Conservation (phyloP, 1,140 invertebrate species). For the Amyelois transitella region DNA sequence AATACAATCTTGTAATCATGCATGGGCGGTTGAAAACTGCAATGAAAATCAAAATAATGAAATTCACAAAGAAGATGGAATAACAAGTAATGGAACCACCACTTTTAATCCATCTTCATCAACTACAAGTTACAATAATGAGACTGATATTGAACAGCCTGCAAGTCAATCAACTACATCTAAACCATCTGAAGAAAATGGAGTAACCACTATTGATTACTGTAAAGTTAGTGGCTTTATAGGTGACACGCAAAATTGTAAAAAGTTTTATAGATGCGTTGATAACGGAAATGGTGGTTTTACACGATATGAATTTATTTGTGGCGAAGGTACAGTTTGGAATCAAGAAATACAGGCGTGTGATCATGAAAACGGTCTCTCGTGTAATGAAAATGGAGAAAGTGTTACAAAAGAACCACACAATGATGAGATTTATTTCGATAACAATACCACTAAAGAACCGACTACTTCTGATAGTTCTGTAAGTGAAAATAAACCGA, state of each 20-base stretch:
- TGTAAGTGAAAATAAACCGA: too few relatives aligned
- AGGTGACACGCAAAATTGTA: slow-evolving; percentile 76
- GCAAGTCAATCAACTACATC: neutral
- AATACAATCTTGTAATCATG: slow-evolving; percentile 77
- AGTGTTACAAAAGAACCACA: too few relatives aligned
- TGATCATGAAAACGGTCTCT: too few relatives aligned
- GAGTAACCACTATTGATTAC: slow-evolving; percentile 13
- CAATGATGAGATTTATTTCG: too few relatives aligned
- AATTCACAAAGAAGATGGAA: slow-evolving; percentile 12
- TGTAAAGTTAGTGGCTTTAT: slow-evolving; percentile 76
- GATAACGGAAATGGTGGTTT: slow-evolving; percentile 75
- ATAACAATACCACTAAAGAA: too few relatives aligned
- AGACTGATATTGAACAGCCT: neutral
- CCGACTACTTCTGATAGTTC: too few relatives aligned
- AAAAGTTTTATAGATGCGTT: slow-evolving; percentile 80
- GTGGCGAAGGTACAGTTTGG: slow-evolving; percentile 80
- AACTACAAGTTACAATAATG: slow-evolving; percentile 1
- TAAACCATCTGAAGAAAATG: neutral
- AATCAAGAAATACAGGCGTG: slow-evolving; percentile 76
- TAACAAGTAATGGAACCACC: slow-evolving; percentile 10
- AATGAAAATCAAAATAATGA: slow-evolving; percentile 10
- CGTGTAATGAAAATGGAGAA: too few relatives aligned
- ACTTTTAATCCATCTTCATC: neutral
- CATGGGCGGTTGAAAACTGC: slow-evolving; percentile 62
- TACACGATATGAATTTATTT: slow-evolving; percentile 77